A percentile compares a stretch with the other conserved stretches of the same genome.
Evolutionary conservation across 2,113 vertebrate species (phyloP).

Genomic region (Bos taurus): DNA sequence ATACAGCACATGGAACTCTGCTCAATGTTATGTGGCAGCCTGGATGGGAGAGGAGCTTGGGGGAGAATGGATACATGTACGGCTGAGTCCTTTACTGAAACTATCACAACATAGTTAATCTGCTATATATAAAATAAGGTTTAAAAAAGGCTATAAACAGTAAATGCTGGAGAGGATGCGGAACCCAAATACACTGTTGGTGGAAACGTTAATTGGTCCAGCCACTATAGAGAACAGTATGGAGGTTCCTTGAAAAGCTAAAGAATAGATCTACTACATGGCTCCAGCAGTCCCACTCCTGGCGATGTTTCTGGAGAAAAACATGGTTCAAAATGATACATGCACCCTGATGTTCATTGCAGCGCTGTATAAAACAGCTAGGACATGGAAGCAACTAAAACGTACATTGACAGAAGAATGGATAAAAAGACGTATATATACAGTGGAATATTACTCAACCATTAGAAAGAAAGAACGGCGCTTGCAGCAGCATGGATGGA

Average conservation of each 20-base stretch:
- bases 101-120: not conserved
- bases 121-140: not conserved
- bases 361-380: not conserved
- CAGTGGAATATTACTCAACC: not conserved
- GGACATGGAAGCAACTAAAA: not conserved
- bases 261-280: not conserved
- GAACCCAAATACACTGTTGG: accelerated
- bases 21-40: not conserved
- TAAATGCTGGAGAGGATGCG: not conserved
- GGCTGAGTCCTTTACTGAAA: not conserved
- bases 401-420: not conserved
- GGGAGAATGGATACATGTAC: not conserved
- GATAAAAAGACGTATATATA: not conserved
- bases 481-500: not conserved
- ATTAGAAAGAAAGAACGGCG: not conserved
- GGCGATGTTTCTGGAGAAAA: not conserved
- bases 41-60: not conserved
- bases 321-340: not conserved
- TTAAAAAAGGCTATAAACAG: not conserved
- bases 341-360: not conserved
- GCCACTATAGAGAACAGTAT: not conserved
- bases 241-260: not conserved
- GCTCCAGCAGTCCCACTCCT: not conserved
- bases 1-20: not conserved
- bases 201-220: not conserved